phyloP scores from a whole-genome alignment of 2,888 invertebrate species.

The Bombylius major region DNA sequence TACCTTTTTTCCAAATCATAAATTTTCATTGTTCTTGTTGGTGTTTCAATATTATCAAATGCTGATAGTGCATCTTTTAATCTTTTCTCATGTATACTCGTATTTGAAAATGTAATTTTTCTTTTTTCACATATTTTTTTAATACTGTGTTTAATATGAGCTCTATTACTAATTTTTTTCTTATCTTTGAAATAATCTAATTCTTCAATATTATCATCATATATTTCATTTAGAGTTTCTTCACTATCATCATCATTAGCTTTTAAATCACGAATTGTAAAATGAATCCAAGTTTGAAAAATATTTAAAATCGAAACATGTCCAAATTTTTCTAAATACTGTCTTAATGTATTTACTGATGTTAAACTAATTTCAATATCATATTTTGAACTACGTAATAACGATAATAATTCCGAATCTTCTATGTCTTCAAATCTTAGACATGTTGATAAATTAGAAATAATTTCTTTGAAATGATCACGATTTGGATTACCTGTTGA shows the following conservation, averaged over 20 bases:
- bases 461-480: constrained; percentile 31
- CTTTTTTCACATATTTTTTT: neutral
- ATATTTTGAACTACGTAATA: constrained; percentile 56
- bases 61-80: constrained; percentile 7
- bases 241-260: neutral
- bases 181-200: neutral
- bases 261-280: constrained; percentile 30
- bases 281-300: constrained; percentile 48
- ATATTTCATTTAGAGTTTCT: neutral
- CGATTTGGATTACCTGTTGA: constrained; percentile 23
- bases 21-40: constrained; percentile 15
- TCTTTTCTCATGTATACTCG: constrained; percentile 1
- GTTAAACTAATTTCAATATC: constrained; percentile 54
- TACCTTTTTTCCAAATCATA: constrained; percentile 15
- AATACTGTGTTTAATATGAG: too few species aligned
- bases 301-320: constrained; percentile 59
- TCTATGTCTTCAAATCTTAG: constrained; percentile 29
- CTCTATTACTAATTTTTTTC: too few species aligned
- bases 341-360: constrained; percentile 47
- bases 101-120: neutral
- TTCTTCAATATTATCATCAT: neutral
- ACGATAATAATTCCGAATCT: constrained; percentile 24
- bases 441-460: constrained; percentile 30
- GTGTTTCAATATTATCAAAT: constrained; percentile 10
- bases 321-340: constrained; percentile 52